Evolutionary conservation across 2,797 vertebrate species (phyloP).

Genomic region (Etheostoma nigrum): DNA sequence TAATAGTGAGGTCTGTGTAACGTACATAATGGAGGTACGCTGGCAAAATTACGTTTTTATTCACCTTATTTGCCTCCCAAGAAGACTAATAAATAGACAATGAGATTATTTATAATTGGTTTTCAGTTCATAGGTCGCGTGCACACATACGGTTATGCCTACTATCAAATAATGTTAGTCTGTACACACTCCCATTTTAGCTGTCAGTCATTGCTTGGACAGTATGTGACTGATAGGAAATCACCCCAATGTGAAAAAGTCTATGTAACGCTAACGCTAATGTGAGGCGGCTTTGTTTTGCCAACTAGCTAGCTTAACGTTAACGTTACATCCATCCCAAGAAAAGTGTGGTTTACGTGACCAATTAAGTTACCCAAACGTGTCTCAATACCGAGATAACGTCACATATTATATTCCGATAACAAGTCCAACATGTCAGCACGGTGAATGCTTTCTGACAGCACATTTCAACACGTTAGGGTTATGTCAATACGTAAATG

Average conservation of each 20-base stretch:
- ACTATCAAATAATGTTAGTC: too few species aligned
- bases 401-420: neutral
- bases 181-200: slow-evolving; percentile 10
- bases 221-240: neutral
- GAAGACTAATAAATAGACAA: neutral
- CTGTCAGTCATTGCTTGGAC: neutral
- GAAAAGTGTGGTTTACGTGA: neutral
- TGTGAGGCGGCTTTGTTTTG: too few species aligned
- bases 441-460: too few species aligned
- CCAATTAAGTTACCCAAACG: neutral
- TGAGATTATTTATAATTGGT: neutral
- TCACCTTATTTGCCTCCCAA: neutral
- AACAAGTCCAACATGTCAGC: neutral
- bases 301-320: too few species aligned
- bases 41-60: neutral
- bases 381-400: too few species aligned
- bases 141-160: too few species aligned
- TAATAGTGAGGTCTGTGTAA: neutral
- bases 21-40: neutral
- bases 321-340: too few species aligned
- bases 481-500: neutral
- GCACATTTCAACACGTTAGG: neutral
- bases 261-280: rapidly evolving
- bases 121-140: neutral
- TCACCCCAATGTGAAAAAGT: rapidly evolving